These are phyloP conservation scores for Diorhabda elongata DNA, from an alignment of 1,140 invertebrate genomes.

Conservation along the genomic window DNA sequence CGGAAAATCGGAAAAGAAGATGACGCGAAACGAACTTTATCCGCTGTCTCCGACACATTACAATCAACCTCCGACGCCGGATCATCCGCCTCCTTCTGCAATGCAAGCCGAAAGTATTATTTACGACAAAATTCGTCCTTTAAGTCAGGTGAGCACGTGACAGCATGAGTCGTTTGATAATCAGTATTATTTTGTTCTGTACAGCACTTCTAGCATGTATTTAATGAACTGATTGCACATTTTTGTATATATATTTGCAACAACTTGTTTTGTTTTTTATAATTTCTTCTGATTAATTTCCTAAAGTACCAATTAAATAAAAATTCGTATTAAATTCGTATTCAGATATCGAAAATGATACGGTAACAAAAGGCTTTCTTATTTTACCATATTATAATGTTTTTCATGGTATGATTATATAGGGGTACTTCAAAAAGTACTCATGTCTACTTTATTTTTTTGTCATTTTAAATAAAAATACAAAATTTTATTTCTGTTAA, in stretches of 20 bases:
- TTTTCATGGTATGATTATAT: too few species aligned
- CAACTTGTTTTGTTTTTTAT: neutral
- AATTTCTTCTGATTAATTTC: too few species aligned
- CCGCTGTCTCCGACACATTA: conserved; percentile 81
- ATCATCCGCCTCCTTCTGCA: conserved; percentile 91
- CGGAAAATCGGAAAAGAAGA: conserved; percentile 37
- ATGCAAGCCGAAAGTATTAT: conserved; percentile 84
- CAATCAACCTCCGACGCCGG: conserved; percentile 86
- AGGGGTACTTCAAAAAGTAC: too few species aligned
- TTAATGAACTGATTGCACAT: conserved; percentile 1
- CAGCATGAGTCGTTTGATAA: conserved; percentile 7
- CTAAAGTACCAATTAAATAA: too few species aligned
- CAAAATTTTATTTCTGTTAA: too few species aligned
- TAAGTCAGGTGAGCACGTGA: conserved; percentile 71
- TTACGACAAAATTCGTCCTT: conserved; percentile 81
- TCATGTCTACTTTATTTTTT: too few species aligned
- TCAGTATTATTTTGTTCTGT: conserved; percentile 15
- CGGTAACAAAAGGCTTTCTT: too few species aligned
- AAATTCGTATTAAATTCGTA: too few species aligned
- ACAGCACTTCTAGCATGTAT: conserved; percentile 15
- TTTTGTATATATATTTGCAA: neutral
- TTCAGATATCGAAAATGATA: too few species aligned
- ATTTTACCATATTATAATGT: too few species aligned
- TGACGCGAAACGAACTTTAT: conserved; percentile 48
- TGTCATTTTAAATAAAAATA: too few species aligned